phyloP scores from a whole-genome alignment of 2,888 invertebrate species.

The Tipula lateralis region DNA sequence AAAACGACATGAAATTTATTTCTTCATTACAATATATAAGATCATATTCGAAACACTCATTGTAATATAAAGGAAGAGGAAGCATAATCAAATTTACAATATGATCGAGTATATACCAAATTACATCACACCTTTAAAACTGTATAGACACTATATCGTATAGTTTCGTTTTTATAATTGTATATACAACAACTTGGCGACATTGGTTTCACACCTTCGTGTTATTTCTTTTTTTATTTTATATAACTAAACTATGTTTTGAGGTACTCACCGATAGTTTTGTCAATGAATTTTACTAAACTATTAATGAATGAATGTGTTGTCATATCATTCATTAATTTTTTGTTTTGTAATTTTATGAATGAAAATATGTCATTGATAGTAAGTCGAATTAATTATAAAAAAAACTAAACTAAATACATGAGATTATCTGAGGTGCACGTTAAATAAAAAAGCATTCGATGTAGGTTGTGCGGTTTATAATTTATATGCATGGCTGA shows the following conservation, averaged over 20 bases:
- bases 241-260: neutral
- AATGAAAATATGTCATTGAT: slow-evolving; percentile 11
- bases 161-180: neutral
- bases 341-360: neutral
- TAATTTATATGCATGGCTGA: neutral
- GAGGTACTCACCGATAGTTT: neutral
- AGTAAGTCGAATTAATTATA: slow-evolving; percentile 1
- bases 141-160: neutral
- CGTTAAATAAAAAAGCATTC: neutral
- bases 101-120: neutral
- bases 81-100: neutral
- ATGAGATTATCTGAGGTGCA: neutral
- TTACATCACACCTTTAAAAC: neutral
- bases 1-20: neutral
- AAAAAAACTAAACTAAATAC: neutral
- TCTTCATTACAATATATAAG: neutral
- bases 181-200: neutral
- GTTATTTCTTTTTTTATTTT: neutral
- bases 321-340: slow-evolving; percentile 4
- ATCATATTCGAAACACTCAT: neutral
- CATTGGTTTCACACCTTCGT: neutral
- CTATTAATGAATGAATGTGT: slow-evolving; percentile 19
- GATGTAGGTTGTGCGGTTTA: neutral
- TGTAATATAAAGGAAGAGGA: neutral
- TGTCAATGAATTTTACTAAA: slow-evolving; percentile 4